Conservation (phyloP, 1,140 invertebrate genomes). For the Drosophila cardini region DNA sequence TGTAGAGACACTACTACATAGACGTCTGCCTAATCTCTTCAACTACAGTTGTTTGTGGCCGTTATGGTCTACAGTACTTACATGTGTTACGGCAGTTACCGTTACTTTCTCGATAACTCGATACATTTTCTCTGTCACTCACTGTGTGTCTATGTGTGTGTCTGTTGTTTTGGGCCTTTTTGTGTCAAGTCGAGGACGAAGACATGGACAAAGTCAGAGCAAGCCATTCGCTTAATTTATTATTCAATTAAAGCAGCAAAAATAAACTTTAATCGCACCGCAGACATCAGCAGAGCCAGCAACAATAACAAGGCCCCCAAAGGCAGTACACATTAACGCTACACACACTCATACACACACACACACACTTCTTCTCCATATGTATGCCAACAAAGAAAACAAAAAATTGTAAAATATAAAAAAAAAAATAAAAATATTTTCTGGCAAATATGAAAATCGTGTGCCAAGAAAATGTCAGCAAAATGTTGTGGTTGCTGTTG, state of each 20-base stretch:
- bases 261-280: constrained; percentile 77
- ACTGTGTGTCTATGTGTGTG: neutral
- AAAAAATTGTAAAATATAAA: constrained; percentile 26
- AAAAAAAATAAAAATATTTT: constrained; percentile 47
- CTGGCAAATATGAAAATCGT: constrained; percentile 78
- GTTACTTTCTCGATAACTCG: constrained; percentile 45
- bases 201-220: neutral
- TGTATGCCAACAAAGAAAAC: constrained; percentile 38
- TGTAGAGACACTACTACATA: neutral
- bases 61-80: constrained; percentile 32
- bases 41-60: constrained; percentile 27
- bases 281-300: constrained; percentile 61
- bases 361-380: constrained; percentile 23
- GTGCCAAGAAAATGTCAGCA: constrained; percentile 71
- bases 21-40: constrained; percentile 19
- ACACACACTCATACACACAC: constrained; percentile 18
- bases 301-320: constrained; percentile 39
- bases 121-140: constrained; percentile 21
- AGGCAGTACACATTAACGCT: constrained; percentile 35
- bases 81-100: constrained; percentile 35
- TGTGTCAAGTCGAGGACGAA: constrained; percentile 4
- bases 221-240: constrained; percentile 77
- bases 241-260: constrained; percentile 80
- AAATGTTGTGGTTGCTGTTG: constrained; percentile 28
- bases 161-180: constrained; percentile 29